phyloP scores from a whole-genome alignment of 1,140 invertebrate species.

The Aleiodes sp. region DNA sequence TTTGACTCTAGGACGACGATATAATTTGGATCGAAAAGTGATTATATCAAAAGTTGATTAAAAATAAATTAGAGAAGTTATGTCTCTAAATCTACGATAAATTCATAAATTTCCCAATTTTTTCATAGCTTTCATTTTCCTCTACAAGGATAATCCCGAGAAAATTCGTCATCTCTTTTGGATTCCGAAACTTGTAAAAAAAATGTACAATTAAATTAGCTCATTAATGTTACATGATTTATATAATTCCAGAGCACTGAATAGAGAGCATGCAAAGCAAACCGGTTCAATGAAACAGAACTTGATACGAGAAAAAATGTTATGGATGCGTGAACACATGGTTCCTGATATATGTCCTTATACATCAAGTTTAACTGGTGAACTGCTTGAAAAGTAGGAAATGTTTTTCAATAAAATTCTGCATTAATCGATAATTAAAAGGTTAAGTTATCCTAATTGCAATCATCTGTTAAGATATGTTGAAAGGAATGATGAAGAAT shows the following conservation, averaged over 20 bases:
- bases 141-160: too few relatives aligned
- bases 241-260: constrained; percentile 61
- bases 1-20: too few relatives aligned
- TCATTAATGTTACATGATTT: constrained; percentile 26
- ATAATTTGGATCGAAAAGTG: too few relatives aligned
- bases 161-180: too few relatives aligned
- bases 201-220: too few relatives aligned
- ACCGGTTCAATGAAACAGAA: constrained; percentile 75
- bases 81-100: background rate
- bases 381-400: constrained; percentile 70
- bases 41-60: background rate
- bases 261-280: constrained; percentile 73
- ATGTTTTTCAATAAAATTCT: constrained; percentile 18
- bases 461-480: constrained; percentile 65
- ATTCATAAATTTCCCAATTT: constrained; percentile 23
- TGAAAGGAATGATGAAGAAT: constrained; percentile 77
- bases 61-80: constrained; percentile 3
- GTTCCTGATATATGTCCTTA: constrained; percentile 65
- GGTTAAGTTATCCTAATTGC: constrained; percentile 28
- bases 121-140: too few relatives aligned
- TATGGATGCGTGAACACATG: constrained; percentile 75
- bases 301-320: constrained; percentile 75
- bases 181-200: too few relatives aligned
- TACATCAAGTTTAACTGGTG: constrained; percentile 67
- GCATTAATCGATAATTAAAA: constrained; percentile 39